Base-by-base conservation (phyloP, 2,797 vertebrate species). In the Bufotes viridis region DNA sequence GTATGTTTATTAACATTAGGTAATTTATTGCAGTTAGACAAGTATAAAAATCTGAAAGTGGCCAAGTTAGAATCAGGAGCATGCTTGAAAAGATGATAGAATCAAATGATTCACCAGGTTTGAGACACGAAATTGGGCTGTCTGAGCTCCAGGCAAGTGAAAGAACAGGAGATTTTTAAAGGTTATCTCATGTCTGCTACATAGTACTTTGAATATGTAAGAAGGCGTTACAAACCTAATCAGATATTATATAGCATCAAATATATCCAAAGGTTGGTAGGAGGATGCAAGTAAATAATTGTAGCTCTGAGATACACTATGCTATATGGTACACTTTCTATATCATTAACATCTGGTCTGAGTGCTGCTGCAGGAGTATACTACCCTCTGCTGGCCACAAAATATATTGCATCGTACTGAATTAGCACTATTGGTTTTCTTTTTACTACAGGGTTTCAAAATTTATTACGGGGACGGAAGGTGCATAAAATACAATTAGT, bases 361-460 rank as follows among this genome's bases (percentile, higher is more conserved):
- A 42, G 26, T 84, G 74, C 29, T 88, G 29, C 67, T 22, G 78
- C 69, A 81, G 78, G 69, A 60, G 49, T 53, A 82, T 86, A 74
- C 88, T 89, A 9, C 88, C 88, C 88, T 86, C 88, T 85, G 72
- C 78, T 89, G 88, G 70, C 10, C n/a, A 78, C 15, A 67, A 7
- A 26, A 1, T 51, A 49, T 65, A 85, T 65, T 85, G 42, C n/a
- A 55, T 5, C 55, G 22, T 81, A 51, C 61, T 67, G 8, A 42
- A 65, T 65, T 65, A 22, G 18, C 29, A 49, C 18, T 49, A 14
- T 65, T 42, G 42, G 15, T 49, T 81, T 20, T 61, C 42, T 42
- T 42, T 60, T 61, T 18, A 42, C 4, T 65, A 49, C 79, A 81
- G 2, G 69, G 34, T 78, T 78, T 78, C 51, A 55, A n/a, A n/a